Base-by-base conservation (phyloP, 2,888 invertebrate genomes). In the Lepeophtheirus nordmannii region DNA sequence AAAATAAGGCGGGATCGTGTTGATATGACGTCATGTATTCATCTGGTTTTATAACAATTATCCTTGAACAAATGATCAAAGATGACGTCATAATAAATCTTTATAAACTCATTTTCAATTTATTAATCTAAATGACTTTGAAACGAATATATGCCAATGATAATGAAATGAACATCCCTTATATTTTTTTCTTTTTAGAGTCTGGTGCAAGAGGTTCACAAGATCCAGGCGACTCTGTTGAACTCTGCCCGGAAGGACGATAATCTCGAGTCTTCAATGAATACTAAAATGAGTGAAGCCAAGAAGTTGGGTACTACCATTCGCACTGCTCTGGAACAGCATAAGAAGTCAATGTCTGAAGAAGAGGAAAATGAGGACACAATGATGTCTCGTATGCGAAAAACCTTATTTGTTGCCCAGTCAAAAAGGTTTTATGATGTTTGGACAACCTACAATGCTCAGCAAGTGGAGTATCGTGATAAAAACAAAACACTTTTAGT, bases 391-490 rank as follows among this genome's bases (percentile, higher is more conserved):
- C 46, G 63, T 8, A 22, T 63, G 20, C 20, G 56, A n/a, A 46
- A 63, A 30, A 63, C 63, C 11, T 53, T 46, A 22, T 20, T 63
- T n/a, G 37, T 14, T 10, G 22, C 56, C n/a, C 63, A 63, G 37
- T 46, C 63, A 5, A 63, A 22, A 37, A 41, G 63, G 8, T 56
- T 63, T 12, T 63, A 53, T 23, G 38, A 63, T 30, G 30, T 63
- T 30, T 63, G 63, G 63, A 22, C 10, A 11, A 53, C 22, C 20
- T 63, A 63, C 56, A 63, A 63, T 30, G 20, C 41, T 14, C 23
- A 20, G 37, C 63, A 63, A 56, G 53, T 63, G 30, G 23, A 63
- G 11, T 63, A 22, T 37, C 22, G 63, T 1, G 63, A 63, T n/a
- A 22, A 63, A 37, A 30, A 41, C 53, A 63, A 63, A n/a, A 46